Conservation (phyloP, 2,888 invertebrate species). For the Rhamnusium bicolor region DNA sequence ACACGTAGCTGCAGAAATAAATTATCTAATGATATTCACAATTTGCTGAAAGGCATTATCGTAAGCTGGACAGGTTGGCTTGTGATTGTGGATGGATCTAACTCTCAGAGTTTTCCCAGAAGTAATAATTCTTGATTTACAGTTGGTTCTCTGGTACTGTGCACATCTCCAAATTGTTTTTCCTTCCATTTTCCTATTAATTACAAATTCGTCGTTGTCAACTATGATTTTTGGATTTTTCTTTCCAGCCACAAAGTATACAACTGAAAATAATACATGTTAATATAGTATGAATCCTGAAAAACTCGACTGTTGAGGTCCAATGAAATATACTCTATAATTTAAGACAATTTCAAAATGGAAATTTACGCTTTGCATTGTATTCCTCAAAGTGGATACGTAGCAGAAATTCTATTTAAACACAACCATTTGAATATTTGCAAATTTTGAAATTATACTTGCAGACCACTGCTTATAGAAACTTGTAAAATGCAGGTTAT, state of each 20-base stretch:
- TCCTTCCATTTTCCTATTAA: conserved; percentile 47
- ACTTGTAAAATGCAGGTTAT: too few species aligned
- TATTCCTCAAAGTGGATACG: too few species aligned
- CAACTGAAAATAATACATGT: conserved; percentile 28
- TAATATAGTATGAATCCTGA: not conserved
- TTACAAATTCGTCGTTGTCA: conserved; percentile 46
- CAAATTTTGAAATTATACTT: too few species aligned
- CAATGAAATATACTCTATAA: too few species aligned
- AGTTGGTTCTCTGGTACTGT: conserved; percentile 49
- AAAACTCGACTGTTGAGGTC: too few species aligned
- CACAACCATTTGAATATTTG: too few species aligned
- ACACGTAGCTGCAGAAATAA: too few species aligned
- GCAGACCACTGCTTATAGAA: too few species aligned
- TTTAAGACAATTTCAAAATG: too few species aligned
- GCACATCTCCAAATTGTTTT: conserved; percentile 56
- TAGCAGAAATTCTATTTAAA: too few species aligned
- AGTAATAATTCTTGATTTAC: conserved; percentile 52
- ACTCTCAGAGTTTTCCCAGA: conserved; percentile 42
- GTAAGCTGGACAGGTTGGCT: conserved; percentile 30
- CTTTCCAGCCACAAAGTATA: conserved; percentile 47
- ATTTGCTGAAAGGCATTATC: conserved; percentile 38
- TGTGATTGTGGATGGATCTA: conserved; percentile 43
- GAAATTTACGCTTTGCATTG: too few species aligned
- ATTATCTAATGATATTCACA: conserved; percentile 33
- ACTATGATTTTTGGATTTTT: conserved; percentile 55